Evolutionary conservation across 2,888 invertebrate species (phyloP), one percentile per base, ranked within the genome.

Genomic region (Cheilosia scutellata): DNA sequence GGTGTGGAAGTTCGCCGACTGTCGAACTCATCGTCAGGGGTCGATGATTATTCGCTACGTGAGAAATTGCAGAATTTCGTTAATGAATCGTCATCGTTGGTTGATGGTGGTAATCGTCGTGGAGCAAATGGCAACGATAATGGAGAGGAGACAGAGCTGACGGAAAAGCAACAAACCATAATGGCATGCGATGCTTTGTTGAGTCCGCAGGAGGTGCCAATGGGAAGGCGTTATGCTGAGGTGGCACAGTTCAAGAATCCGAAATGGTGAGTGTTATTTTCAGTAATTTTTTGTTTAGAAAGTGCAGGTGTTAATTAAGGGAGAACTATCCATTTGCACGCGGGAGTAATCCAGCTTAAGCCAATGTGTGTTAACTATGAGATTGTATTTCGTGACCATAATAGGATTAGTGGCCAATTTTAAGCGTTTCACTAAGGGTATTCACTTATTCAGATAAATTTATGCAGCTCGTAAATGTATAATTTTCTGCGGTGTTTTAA

Each of bases 171-270:
- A 53, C 47, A 87, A 71, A 65, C 68, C 76, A 60, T 78, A 44
- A 62, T 90, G 58, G 86, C 87, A 13, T 90, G 90, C 57, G 92
- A 92, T 88, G 89, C 91, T 2, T 86, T 92, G 76, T 88, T 93
- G 55, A 93, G 92, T 89, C 92, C 93, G 9, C 92, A 92, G 88
- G 92, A 93, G 88, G 92, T 88, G 84, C 92, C 93, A n/a, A 90
- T 93, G 89, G 92, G 92, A 20, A 89, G 93, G 58, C 91, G 92
- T 0, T 93, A 93, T 87, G 92, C 92, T 68, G 92, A 93, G 88
- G 92, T 93, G 87, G 88, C 92, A 31, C 92, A 92, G 82, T 92
- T 92, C 88, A 92, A 92, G 88, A 88, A 88, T 71, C 86, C 87
- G 42, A 90, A 89, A 82, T 89, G 88, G 92, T 92, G 88, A 88